Conservation (phyloP, 2,888 invertebrate genomes). For the Epinotia demarniana region DNA sequence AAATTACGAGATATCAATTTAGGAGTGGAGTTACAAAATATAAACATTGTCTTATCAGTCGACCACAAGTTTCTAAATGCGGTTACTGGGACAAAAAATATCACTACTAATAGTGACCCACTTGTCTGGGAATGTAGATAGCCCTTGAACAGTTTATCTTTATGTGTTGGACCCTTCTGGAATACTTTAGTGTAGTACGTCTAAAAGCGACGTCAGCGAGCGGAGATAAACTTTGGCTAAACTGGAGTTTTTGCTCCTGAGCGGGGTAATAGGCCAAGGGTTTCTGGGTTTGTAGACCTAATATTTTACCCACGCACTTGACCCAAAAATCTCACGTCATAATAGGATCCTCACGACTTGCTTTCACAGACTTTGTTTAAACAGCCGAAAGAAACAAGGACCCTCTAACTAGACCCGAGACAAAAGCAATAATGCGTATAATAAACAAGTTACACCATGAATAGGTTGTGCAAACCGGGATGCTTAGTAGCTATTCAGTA, state of each 20-base stretch:
- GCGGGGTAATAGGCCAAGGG: constrained; percentile 24
- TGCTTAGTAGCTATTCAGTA: constrained; percentile 63
- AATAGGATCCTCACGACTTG: constrained; percentile 59
- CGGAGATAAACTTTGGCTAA: constrained; percentile 6
- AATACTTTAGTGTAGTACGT: constrained; percentile 11
- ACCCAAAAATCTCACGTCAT: constrained; percentile 57
- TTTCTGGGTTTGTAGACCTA: constrained; percentile 25
- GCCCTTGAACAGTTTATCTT: constrained; percentile 74
- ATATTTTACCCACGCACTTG: constrained; percentile 51
- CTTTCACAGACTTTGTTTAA: constrained; percentile 68
- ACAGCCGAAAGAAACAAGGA: constrained; percentile 62
- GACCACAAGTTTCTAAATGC: constrained; percentile 60
- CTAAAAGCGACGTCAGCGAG: constrained; percentile 6
- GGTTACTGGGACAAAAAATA: constrained; percentile 77
- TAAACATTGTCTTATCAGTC: constrained; percentile 53
- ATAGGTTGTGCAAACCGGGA: constrained; percentile 64
- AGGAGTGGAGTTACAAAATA: constrained; percentile 30
- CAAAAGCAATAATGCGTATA: constrained; percentile 63
- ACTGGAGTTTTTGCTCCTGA: neutral
- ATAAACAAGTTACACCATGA: constrained; percentile 61
- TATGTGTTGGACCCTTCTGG: constrained; percentile 42
- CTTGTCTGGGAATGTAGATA: constrained; percentile 70
- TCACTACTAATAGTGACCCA: constrained; percentile 72
- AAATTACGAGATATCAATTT: constrained; percentile 43
- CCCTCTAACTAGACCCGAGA: constrained; percentile 57